Percentiles rank a stretch among this genome's conserved stretches.
phyloP scores from a whole-genome alignment of 2,797 vertebrate genomes.

The Catharus ustulatus region DNA sequence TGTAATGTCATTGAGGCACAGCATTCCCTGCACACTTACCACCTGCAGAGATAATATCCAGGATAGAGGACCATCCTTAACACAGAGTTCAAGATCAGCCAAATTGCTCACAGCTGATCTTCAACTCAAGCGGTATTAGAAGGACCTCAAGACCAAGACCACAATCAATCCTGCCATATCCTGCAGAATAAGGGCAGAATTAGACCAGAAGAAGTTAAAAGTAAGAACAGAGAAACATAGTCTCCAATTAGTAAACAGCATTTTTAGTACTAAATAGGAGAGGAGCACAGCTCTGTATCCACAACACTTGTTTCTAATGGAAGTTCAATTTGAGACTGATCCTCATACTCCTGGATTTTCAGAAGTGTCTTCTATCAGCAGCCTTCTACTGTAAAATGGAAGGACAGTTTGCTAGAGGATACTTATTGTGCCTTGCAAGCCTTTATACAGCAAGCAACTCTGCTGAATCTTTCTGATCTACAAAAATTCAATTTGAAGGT shows the following conservation, averaged over 20 bases:
- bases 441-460: neutral
- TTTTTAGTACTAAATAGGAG: neutral
- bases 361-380: neutral
- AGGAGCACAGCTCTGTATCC: fast-evolving
- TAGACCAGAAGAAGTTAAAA: neutral
- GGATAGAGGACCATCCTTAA: neutral
- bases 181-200: neutral
- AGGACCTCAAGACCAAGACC: neutral
- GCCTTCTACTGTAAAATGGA: neutral
- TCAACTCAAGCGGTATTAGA: neutral
- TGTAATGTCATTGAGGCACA: neutral
- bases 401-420: neutral
- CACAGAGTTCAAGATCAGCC: neutral
- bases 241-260: neutral
- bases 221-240: neutral
- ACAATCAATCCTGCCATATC: fast-evolving
- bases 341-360: neutral
- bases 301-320: neutral
- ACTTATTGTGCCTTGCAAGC: neutral
- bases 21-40: neutral
- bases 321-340: neutral
- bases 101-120: neutral
- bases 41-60: neutral
- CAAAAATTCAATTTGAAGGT: neutral
- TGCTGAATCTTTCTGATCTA: neutral